Conservation (phyloP, 2,888 invertebrate genomes). For the Orgyia antiqua region DNA sequence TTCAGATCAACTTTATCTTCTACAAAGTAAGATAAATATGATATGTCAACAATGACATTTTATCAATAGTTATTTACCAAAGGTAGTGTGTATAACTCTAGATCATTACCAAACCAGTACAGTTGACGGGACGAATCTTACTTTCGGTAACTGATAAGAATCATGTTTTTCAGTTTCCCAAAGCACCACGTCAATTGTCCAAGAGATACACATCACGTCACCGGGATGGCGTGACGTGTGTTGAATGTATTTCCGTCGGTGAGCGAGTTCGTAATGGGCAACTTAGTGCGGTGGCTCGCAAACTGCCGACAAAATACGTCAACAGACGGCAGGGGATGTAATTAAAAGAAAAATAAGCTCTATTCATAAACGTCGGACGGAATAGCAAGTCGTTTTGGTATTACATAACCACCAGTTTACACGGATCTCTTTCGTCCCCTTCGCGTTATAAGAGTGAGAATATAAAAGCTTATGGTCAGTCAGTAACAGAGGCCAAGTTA, state of each 20-base stretch:
- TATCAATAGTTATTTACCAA: too few species aligned
- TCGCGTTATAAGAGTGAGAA: slow-evolving; percentile 5
- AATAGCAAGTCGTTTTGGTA: slow-evolving; percentile 57
- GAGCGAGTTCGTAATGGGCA: slow-evolving; percentile 14
- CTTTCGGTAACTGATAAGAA: too few species aligned
- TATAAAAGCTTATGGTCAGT: slow-evolving; percentile 10
- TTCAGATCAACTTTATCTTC: too few species aligned
- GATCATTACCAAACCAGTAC: too few species aligned
- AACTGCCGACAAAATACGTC: slow-evolving; percentile 42
- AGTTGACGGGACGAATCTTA: too few species aligned
- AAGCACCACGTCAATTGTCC: slow-evolving; percentile 4
- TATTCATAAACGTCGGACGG: slow-evolving; percentile 71
- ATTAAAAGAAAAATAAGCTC: slow-evolving; percentile 77
- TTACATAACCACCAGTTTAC: slow-evolving; percentile 49
- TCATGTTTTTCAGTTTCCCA: neutral
- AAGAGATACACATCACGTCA: slow-evolving; percentile 10
- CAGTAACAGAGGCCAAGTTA: slow-evolving; percentile 28
- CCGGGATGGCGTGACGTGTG: slow-evolving; percentile 14
- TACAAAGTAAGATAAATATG: too few species aligned
- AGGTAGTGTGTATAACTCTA: too few species aligned
- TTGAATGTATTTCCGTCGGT: slow-evolving; percentile 17
- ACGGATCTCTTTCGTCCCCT: slow-evolving; percentile 32
- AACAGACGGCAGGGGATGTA: slow-evolving; percentile 53
- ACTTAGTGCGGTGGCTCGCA: slow-evolving; percentile 18
- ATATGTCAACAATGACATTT: too few species aligned